Percentiles rank a stretch among this genome's conserved stretches.
These are phyloP conservation scores for Eonycteris spelaea DNA, from an alignment of 2,113 vertebrate species.

Conservation along the genomic window DNA sequence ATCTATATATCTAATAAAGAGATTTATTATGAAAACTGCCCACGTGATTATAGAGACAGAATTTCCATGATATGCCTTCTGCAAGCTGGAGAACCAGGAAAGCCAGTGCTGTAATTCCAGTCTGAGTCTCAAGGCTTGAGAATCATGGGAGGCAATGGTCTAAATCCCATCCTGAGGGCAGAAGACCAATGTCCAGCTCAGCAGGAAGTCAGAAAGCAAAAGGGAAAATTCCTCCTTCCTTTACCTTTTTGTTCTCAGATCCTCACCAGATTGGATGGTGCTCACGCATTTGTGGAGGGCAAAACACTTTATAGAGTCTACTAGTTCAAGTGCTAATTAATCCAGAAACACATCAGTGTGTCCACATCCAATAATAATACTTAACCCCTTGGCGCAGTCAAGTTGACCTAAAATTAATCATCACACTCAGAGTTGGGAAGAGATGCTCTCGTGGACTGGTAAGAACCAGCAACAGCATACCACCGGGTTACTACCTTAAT, in stretches of 20 bases:
- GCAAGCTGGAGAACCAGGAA: neutral
- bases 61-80: neutral
- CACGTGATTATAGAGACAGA: neutral
- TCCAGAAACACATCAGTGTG: neutral
- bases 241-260: neutral
- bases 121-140: neutral
- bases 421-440: neutral
- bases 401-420: neutral
- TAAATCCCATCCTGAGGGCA: neutral
- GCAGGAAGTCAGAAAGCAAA: neutral
- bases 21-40: neutral
- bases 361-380: neutral
- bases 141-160: neutral
- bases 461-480: neutral
- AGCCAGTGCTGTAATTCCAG: neutral
- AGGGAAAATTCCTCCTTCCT: neutral
- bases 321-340: neutral
- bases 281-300: neutral
- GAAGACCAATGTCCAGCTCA: neutral
- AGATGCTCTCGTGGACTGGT: neutral
- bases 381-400: neutral
- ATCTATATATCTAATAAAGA: no score
- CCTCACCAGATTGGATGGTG: neutral
- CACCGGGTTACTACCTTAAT: neutral
- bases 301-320: neutral